Evolutionary conservation across 37 sponge, comb jelly and placozoan genomes (phyloP).

Genomic region (Diacarnus erythraeanus): DNA sequence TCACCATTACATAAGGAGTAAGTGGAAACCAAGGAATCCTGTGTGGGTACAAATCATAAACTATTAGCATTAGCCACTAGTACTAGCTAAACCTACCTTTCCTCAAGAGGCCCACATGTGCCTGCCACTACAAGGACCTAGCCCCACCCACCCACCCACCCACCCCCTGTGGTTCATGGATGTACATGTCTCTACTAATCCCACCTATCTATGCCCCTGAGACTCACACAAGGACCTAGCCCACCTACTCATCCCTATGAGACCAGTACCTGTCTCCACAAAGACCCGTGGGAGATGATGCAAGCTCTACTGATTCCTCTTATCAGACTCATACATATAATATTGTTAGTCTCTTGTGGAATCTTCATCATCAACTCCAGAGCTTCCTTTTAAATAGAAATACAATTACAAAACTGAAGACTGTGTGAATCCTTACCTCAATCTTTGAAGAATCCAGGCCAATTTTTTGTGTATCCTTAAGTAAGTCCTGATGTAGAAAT

Average conservation of each 20-base stretch:
- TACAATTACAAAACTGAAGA: background rate
- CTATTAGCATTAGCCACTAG: no score
- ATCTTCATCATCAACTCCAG: slow-evolving; percentile 57
- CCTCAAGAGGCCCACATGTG: no score
- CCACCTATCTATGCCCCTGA: no score
- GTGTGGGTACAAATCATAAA: no score
- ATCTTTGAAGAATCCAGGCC: slow-evolving; percentile 9
- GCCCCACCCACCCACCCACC: no score
- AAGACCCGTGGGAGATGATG: slow-evolving; percentile 21
- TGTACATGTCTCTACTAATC: background rate
- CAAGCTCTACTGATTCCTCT: slow-evolving; percentile 32
- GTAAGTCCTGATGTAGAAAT: no score
- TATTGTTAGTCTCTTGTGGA: slow-evolving; percentile 68
- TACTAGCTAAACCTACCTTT: no score
- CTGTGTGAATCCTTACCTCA: slow-evolving; percentile 3
- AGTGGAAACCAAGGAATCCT: background rate
- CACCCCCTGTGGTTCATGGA: background rate
- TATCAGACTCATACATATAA: slow-evolving; percentile 56
- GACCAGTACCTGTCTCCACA: slow-evolving; percentile 35
- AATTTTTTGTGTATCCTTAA: slow-evolving; percentile 27
- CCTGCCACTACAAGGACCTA: no score
- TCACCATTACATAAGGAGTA: background rate
- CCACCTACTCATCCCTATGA: no score
- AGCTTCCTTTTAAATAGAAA: slow-evolving; percentile 24
- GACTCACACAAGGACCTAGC: no score